Conservation (phyloP, 2,888 invertebrate genomes). For the Amphipyra berbera region DNA sequence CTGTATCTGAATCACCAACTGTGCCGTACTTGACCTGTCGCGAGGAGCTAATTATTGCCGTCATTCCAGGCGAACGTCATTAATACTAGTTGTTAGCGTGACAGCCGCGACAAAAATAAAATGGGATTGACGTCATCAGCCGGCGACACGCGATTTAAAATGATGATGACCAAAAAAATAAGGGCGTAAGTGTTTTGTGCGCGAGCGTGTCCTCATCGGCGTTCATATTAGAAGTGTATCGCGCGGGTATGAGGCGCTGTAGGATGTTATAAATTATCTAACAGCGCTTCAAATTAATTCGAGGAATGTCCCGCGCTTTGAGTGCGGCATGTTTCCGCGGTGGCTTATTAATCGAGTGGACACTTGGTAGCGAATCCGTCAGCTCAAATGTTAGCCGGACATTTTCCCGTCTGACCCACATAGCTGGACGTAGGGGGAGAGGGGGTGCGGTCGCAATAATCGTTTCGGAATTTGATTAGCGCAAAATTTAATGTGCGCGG, state of each 20-base stretch:
- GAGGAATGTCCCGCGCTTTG: constrained; percentile 80
- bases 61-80: constrained; percentile 60
- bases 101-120: constrained; percentile 61
- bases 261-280: constrained; percentile 90
- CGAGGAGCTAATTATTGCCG: constrained; percentile 59
- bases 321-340: constrained; percentile 82
- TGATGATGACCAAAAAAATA: constrained; percentile 34
- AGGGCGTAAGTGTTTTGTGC: constrained; percentile 54
- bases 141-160: constrained; percentile 45
- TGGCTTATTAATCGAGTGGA: constrained; percentile 85
- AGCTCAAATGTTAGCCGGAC: constrained; percentile 64
- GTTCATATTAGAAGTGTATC: constrained; percentile 67
- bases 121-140: constrained; percentile 57
- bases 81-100: constrained; percentile 63
- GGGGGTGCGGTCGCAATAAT: constrained; percentile 51
- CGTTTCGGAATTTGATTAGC: constrained; percentile 62
- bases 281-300: constrained; percentile 89
- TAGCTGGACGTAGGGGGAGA: constrained; percentile 21
- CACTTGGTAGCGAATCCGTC: constrained; percentile 85
- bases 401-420: constrained; percentile 56
- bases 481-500: constrained; percentile 53
- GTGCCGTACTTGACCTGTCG: constrained; percentile 60
- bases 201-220: constrained; percentile 53
- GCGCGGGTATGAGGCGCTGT: constrained; percentile 73
- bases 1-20: constrained; percentile 54